Conservation (phyloP, 1,140 invertebrate genomes). For the Diachasma alloeum region DNA sequence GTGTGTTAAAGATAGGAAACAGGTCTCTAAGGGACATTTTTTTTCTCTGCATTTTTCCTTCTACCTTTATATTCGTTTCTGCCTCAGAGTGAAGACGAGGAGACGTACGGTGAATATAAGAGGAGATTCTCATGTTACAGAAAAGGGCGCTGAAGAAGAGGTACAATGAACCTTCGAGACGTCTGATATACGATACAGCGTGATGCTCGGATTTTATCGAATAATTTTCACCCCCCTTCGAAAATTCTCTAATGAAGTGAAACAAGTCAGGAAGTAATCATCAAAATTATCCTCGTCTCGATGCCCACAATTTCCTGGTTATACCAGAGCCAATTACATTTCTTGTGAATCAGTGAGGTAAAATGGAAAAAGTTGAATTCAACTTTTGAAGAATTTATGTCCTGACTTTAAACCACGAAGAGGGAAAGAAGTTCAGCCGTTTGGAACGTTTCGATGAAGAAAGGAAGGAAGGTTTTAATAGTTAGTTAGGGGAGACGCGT, state of each 20-base stretch:
- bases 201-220: background rate
- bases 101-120: background rate
- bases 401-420: too few species aligned
- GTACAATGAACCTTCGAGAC: conserved; percentile 1
- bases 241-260: background rate
- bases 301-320: too few species aligned
- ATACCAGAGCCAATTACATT: too few species aligned
- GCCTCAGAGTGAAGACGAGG: background rate
- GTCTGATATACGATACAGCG: background rate
- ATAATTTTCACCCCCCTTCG: background rate
- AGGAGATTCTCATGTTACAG: conserved; percentile 7
- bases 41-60: background rate
- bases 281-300: too few species aligned
- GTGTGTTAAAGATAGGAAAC: background rate
- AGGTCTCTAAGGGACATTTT: background rate
- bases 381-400: too few species aligned
- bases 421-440: background rate
- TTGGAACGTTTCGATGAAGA: conserved; percentile 2
- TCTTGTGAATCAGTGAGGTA: too few species aligned
- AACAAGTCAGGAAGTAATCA: too few species aligned
- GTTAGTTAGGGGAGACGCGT: background rate
- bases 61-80: background rate
- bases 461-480: conserved; percentile 6
- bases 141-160: background rate
- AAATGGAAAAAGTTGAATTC: too few species aligned